phyloP scores from a whole-genome alignment of 2,888 invertebrate genomes.

The Linnaemya vulpina region DNA sequence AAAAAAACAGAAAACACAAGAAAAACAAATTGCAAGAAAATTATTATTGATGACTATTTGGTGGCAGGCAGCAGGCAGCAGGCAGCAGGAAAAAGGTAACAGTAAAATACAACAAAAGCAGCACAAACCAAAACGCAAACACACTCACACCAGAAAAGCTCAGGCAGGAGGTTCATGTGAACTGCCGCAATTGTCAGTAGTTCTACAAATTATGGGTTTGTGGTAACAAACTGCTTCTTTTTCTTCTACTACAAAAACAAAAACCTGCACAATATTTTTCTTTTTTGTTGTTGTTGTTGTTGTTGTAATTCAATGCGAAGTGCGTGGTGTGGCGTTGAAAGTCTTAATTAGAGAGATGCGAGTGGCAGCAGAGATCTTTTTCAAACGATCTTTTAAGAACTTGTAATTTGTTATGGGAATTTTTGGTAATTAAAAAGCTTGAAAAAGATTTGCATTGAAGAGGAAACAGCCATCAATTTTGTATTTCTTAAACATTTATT shows the following conservation, averaged over 20 bases:
- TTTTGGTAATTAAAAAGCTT: constrained; percentile 44
- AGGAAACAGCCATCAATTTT: constrained; percentile 19
- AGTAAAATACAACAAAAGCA: constrained; percentile 58
- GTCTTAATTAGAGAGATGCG: constrained; percentile 58
- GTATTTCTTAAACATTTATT: constrained; percentile 4
- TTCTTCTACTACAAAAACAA: constrained; percentile 45
- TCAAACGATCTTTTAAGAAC: constrained; percentile 1
- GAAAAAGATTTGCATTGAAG: constrained; percentile 40
- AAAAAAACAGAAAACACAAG: constrained; percentile 5
- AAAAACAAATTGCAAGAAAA: constrained; percentile 49
- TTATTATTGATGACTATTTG: constrained; percentile 68
- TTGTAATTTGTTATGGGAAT: constrained; percentile 58
- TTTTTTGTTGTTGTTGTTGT: no score
- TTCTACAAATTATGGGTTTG: constrained; percentile 60
- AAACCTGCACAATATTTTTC: constrained; percentile 18
- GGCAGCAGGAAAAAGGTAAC: constrained; percentile 55
- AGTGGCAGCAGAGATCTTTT: not conserved
- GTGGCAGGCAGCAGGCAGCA: no score
- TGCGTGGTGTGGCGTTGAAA: constrained; percentile 63
- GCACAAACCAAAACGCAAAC: not conserved
- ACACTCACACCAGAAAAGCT: constrained; percentile 29
- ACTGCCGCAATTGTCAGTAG: constrained; percentile 67
- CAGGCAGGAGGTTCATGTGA: constrained; percentile 47
- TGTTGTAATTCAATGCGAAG: constrained; percentile 56
- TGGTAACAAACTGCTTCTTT: constrained; percentile 58